Conservation (phyloP, 1,140 invertebrate species). For the Anastatus disparis region DNA sequence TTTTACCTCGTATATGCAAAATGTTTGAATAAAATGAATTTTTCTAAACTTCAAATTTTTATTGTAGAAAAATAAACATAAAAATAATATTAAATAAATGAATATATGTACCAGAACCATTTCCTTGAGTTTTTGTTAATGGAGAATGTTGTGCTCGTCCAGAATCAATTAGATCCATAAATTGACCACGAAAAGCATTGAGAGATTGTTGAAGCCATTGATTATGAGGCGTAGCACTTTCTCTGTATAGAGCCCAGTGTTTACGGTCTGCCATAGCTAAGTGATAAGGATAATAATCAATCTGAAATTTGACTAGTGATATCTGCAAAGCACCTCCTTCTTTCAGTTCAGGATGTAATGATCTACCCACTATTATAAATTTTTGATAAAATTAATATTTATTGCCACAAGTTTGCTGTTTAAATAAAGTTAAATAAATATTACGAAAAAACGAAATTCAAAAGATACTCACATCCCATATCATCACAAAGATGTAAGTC, state of each 20-base stretch:
- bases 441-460: too few relatives aligned
- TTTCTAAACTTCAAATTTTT: too few relatives aligned
- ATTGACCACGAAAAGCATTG: slow-evolving; percentile 73
- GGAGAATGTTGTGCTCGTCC: slow-evolving; percentile 71
- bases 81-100: neutral
- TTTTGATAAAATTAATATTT: slow-evolving; percentile 8
- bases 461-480: slow-evolving; percentile 82
- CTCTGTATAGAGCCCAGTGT: slow-evolving; percentile 86
- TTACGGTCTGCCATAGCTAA: slow-evolving; percentile 85
- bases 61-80: neutral
- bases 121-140: slow-evolving; percentile 64
- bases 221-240: slow-evolving; percentile 74
- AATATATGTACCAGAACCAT: slow-evolving; percentile 47
- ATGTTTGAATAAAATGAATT: slow-evolving; percentile 24
- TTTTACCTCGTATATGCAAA: too few relatives aligned
- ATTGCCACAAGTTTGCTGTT: neutral
- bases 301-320: slow-evolving; percentile 85
- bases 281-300: slow-evolving; percentile 98
- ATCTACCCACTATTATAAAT: slow-evolving; percentile 76
- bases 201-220: slow-evolving; percentile 81
- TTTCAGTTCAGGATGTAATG: slow-evolving; percentile 83
- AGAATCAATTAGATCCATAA: slow-evolving; percentile 74
- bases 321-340: slow-evolving; percentile 96
- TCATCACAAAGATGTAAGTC: slow-evolving; percentile 98
- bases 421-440: too few relatives aligned